Conservation (phyloP, 1,140 invertebrate species). For the Venturia canescens region DNA sequence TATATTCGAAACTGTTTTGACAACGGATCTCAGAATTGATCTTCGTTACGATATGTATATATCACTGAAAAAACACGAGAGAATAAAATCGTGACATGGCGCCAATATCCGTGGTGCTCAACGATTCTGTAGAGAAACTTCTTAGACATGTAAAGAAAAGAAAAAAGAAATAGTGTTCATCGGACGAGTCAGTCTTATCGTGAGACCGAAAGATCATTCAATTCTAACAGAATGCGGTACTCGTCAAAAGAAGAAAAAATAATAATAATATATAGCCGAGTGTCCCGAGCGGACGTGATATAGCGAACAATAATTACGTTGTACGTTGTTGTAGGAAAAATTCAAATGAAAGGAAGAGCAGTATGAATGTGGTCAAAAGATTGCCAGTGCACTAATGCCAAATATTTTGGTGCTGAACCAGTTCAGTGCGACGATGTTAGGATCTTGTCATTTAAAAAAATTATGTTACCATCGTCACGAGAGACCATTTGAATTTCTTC, state of each 20-base stretch:
- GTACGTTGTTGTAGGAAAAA: slow-evolving; percentile 36
- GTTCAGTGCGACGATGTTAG: slow-evolving; percentile 17
- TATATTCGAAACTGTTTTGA: slow-evolving; percentile 5
- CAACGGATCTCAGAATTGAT: background rate
- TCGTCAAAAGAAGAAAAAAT: background rate
- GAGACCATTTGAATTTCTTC: slow-evolving; percentile 5
- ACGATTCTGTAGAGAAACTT: slow-evolving; percentile 19
- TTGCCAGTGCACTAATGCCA: slow-evolving; percentile 37
- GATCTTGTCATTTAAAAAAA: slow-evolving; percentile 5
- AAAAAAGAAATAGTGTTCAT: slow-evolving; percentile 36
- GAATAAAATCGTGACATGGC: background rate
- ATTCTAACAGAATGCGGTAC: slow-evolving; percentile 27
- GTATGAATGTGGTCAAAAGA: slow-evolving; percentile 8
- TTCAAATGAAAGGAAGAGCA: background rate
- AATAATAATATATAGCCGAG: slow-evolving; percentile 3
- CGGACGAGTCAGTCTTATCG: slow-evolving; percentile 33
- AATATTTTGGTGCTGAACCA: slow-evolving; percentile 41
- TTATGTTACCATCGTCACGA: background rate
- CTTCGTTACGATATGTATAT: background rate
- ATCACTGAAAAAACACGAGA: background rate
- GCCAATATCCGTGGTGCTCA: background rate
- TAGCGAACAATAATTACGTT: slow-evolving; percentile 43
- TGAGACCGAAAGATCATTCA: slow-evolving; percentile 11
- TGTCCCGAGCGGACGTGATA: slow-evolving; percentile 28
- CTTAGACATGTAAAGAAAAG: background rate